Evolutionary conservation across 2,888 invertebrate species (phyloP).

Genomic region (Cosmopolites sordidus): DNA sequence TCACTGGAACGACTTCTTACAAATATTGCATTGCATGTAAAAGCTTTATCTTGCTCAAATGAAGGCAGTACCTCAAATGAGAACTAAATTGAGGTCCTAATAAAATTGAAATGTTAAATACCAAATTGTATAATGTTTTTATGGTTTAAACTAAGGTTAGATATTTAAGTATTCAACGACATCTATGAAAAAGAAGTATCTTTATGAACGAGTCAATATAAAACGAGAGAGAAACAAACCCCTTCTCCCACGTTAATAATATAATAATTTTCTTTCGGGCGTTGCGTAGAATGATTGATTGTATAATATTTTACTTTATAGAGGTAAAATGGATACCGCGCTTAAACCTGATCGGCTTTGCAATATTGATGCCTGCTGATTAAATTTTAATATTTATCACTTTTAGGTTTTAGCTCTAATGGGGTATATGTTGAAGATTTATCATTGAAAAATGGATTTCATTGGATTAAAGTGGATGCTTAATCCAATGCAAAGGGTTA

Average conservation of each 20-base stretch:
- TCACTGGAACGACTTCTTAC: no score
- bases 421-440: conserved; percentile 25
- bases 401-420: conserved; percentile 23
- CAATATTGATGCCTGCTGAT: conserved; percentile 27
- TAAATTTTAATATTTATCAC: conserved; percentile 28
- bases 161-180: no score
- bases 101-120: no score
- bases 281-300: conserved; percentile 19
- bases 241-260: conserved; percentile 12
- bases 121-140: no score
- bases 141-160: no score
- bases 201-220: neutral
- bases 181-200: no score
- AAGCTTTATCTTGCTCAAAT: no score
- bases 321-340: conserved; percentile 22
- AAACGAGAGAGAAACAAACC: conserved; percentile 17
- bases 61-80: no score
- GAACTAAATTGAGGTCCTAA: no score
- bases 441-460: conserved; percentile 25
- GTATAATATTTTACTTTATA: conserved; percentile 22
- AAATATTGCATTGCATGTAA: no score
- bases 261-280: conserved; percentile 17
- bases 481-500: conserved; percentile 22
- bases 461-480: conserved; percentile 19
- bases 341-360: conserved; percentile 25